Base-by-base conservation (phyloP, 2,113 vertebrate genomes). In the Salvator merianae region DNA sequence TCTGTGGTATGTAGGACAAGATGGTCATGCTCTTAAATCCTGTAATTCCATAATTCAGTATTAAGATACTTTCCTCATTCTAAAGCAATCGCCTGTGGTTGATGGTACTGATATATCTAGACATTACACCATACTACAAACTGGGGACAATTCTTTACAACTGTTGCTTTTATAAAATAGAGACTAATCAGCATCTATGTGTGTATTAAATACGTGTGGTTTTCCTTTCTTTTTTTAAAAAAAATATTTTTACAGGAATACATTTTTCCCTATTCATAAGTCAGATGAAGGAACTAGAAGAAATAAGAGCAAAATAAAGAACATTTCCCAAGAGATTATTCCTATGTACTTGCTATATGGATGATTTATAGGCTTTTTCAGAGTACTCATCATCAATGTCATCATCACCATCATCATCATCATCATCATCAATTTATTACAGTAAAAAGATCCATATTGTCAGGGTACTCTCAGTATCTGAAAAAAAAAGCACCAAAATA, bases 271-370 rank as follows among this genome's bases (percentile, higher is more conserved):
- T 43, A 71, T 43, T 82, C 36, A 77, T 24, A 77, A 47, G 72
- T 50, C 63, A 70, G 2, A 74, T 0, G 4, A 38, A 87, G 62
- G 62, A 84, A 75, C 53, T 18, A 9, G 14, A 77, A 66, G 9
- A 20, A 32, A 32, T 26, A 10, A 3, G 28, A 24, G 24, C 47
- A 84, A 68, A 53, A 24, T 4, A 1, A 34, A 0, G 32, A 65
- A 14, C 55, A 66, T 77, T 7, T 43, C 16, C 26, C 7, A n/a
- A 16, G 63, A 85, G 78, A 40, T 0, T 36, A 7, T 26, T 71
- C 77, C 85, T 0, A 6, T 71, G 80, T 88, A 53, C 30, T 1
- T 24, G 86, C 34, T 80, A 76, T 88, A 88, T 76, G 72, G 2
- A 80, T 5, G 14, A 4, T 0, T 66, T 86, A 83, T 59, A 82